phyloP scores from a whole-genome alignment of 2,113 vertebrate species.

The Alligator mississippiensis region DNA sequence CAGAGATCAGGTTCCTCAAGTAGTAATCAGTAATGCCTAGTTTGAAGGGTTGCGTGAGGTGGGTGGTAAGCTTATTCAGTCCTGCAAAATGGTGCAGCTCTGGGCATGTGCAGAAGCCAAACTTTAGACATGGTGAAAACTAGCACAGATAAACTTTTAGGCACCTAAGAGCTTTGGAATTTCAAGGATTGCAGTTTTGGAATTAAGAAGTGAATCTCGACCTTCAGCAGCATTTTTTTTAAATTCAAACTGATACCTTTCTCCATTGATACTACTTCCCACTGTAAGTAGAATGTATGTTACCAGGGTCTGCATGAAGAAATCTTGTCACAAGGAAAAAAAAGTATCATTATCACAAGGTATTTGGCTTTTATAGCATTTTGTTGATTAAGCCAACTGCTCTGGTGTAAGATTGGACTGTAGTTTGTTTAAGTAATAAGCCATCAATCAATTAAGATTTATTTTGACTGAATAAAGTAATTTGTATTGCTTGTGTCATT shows the following conservation, averaged over 20 bases:
- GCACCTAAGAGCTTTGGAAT: background rate
- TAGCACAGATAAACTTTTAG: background rate
- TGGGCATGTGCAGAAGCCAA: background rate
- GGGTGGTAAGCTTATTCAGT: background rate
- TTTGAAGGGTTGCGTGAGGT: background rate
- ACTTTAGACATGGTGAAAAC: background rate
- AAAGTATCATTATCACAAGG: background rate
- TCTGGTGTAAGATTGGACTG: background rate
- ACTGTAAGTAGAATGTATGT: background rate
- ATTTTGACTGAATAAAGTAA: background rate
- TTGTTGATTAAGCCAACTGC: background rate
- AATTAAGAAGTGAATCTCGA: background rate
- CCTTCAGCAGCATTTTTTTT: constrained; percentile 4
- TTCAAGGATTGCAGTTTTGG: background rate
- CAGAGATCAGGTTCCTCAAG: background rate
- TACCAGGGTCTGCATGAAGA: background rate
- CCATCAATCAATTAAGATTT: background rate
- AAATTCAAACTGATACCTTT: constrained; percentile 10
- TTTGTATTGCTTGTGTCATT: constrained; percentile 62
- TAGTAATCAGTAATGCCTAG: background rate
- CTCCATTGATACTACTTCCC: background rate
- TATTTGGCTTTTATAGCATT: background rate
- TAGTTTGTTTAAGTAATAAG: background rate
- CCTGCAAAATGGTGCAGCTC: background rate
- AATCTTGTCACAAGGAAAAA: background rate